Conservation (phyloP, 2,113 vertebrate species). For the Agelaius tricolor region DNA sequence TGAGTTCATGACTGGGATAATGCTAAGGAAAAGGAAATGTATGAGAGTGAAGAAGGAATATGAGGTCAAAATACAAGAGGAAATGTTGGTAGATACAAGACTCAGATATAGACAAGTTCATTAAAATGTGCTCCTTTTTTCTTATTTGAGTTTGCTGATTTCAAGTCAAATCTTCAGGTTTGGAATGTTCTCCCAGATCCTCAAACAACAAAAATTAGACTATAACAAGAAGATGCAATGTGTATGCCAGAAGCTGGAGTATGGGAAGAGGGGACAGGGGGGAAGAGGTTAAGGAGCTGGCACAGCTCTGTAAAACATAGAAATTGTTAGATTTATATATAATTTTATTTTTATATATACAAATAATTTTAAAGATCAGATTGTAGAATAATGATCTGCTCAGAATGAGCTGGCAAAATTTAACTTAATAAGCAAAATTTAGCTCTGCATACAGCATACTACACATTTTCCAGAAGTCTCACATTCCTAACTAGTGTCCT, state of each 20-base stretch:
- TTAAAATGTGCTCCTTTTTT: not conserved
- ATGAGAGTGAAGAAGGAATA: not conserved
- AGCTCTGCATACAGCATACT: not conserved
- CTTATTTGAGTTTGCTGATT: not conserved
- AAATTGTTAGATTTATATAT: not conserved
- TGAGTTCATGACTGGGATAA: not conserved
- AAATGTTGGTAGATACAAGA: not conserved
- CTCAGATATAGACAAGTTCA: not conserved
- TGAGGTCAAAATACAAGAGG: not conserved
- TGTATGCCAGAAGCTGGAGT: not conserved
- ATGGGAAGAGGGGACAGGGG: accelerated
- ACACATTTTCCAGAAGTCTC: not conserved
- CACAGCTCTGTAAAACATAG: not conserved
- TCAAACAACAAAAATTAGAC: not conserved
- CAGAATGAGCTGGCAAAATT: not conserved
- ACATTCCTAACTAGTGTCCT: not conserved
- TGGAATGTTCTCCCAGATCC: not conserved
- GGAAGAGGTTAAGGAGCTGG: not conserved
- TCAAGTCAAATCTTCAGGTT: not conserved
- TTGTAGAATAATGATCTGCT: not conserved
- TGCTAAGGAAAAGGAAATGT: not conserved
- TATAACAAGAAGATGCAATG: not conserved
- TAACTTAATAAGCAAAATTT: not conserved
- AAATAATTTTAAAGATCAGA: not conserved
- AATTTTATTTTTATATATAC: not conserved